Conservation (phyloP, 2,113 vertebrate species). For the Semicossyphus pulcher region DNA sequence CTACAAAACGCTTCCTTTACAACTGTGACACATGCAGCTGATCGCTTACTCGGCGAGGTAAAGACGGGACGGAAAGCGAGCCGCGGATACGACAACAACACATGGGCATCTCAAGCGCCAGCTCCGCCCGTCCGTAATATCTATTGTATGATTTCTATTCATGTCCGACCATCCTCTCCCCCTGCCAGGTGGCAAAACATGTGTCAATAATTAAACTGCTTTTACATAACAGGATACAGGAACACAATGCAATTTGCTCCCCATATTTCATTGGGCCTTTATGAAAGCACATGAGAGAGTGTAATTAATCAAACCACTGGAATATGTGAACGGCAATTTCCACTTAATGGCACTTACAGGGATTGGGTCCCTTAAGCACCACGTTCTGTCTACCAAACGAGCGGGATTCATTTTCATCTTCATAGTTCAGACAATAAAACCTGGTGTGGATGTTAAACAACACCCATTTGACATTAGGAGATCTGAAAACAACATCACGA, state of each 20-base stretch:
- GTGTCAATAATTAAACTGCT: constrained; percentile 87
- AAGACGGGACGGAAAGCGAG: constrained; percentile 59
- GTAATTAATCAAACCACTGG: constrained; percentile 88
- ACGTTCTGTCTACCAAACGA: constrained; percentile 83
- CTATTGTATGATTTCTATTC: constrained; percentile 79
- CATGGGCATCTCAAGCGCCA: constrained; percentile 68
- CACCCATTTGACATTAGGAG: constrained; percentile 73
- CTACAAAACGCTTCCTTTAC: constrained; percentile 39
- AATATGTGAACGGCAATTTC: constrained; percentile 87
- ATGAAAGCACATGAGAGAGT: constrained; percentile 84
- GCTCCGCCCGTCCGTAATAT: constrained; percentile 58
- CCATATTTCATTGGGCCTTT: constrained; percentile 85
- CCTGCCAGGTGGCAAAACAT: constrained; percentile 85
- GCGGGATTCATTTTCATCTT: constrained; percentile 84
- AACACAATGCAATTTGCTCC: constrained; percentile 85
- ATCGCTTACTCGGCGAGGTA: constrained; percentile 37
- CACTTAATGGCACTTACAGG: constrained; percentile 87
- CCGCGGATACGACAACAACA: constrained; percentile 61
- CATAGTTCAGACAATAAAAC: constrained; percentile 81
- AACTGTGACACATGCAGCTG: constrained; percentile 43
- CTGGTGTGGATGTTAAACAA: constrained; percentile 80
- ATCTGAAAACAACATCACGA: constrained; percentile 43
- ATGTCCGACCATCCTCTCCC: constrained; percentile 74
- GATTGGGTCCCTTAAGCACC: constrained; percentile 86
- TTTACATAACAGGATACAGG: constrained; percentile 85